Evolutionary conservation across 1,140 invertebrate species (phyloP).

Genomic region (Riptortus pedestris): DNA sequence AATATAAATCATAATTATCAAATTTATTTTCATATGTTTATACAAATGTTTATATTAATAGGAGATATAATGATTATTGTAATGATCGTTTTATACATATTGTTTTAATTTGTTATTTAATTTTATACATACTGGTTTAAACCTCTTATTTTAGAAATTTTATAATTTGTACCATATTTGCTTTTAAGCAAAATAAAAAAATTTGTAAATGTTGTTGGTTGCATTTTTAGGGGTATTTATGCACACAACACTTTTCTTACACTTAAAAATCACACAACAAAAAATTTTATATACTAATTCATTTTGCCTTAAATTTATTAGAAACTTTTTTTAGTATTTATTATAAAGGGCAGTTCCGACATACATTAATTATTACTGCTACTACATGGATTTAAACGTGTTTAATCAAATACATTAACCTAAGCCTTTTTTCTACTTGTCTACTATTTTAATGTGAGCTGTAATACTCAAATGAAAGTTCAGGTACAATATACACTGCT

Average conservation of each 20-base stretch:
- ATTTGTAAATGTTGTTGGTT: slow-evolving; percentile 7
- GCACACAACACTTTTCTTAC: slow-evolving; percentile 4
- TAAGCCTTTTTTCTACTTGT: no score
- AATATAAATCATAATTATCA: slow-evolving; percentile 15
- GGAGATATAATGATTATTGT: neutral
- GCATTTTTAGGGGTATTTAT: slow-evolving; percentile 7
- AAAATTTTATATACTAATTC: no score
- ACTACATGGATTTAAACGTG: slow-evolving; percentile 16
- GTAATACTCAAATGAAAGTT: no score
- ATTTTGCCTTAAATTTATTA: neutral
- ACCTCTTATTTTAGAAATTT: slow-evolving; percentile 5
- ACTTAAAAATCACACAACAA: no score
- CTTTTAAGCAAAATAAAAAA: neutral
- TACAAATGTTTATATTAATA: slow-evolving; percentile 16
- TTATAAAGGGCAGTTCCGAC: neutral
- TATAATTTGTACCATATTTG: neutral
- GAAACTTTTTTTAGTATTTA: neutral
- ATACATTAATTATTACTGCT: slow-evolving; percentile 7
- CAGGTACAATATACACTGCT: no score
- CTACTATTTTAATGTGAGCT: no score
- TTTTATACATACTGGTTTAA: slow-evolving; percentile 5
- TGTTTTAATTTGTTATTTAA: slow-evolving; percentile 16
- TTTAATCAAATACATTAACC: no score
- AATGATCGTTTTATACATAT: slow-evolving; percentile 14
- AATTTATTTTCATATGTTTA: slow-evolving; percentile 19